A percentile compares a stretch with the other conserved stretches of the same genome.
Evolutionary conservation across 2,113 vertebrate species (phyloP).

Genomic region (Amia ocellicauda): DNA sequence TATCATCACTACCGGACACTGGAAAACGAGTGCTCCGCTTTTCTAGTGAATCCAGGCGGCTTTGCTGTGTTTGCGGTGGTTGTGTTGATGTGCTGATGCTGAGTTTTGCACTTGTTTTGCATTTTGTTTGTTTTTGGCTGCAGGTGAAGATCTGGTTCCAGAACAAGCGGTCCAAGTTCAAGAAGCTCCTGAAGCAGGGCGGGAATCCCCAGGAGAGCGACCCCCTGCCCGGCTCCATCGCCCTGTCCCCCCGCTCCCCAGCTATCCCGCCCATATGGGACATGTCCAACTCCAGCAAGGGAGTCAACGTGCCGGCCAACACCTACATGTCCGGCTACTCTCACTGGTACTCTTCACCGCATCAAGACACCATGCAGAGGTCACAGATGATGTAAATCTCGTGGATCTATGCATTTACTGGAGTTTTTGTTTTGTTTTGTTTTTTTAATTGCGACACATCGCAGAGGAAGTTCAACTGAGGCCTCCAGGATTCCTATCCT

Average conservation of each 20-base stretch:
- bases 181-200: conserved; percentile 96
- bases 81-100: too few species aligned
- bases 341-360: conserved; percentile 97
- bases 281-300: conserved; percentile 93
- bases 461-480: conserved; percentile 11
- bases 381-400: conserved; percentile 81
- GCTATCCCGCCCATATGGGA: conserved; percentile 97
- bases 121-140: conserved; percentile 30
- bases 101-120: too few species aligned
- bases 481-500: conserved; percentile 43
- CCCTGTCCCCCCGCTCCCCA: conserved; percentile 90
- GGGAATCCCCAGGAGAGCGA: conserved; percentile 91
- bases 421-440: neutral
- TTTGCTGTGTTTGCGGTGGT: too few species aligned
- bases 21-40: too few species aligned
- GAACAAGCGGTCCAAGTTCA: conserved; percentile 99
- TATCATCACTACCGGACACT: too few species aligned
- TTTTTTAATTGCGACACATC: too few species aligned
- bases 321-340: conserved; percentile 98
- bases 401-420: neutral
- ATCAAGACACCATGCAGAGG: conserved; percentile 99
- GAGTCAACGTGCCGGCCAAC: conserved; percentile 95
- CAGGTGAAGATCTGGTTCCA: conserved; percentile 99
- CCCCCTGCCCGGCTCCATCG: conserved; percentile 84
- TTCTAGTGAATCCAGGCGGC: too few species aligned